Base-by-base conservation (phyloP, 2,113 vertebrate species). In the Anser brachyrhynchus region DNA sequence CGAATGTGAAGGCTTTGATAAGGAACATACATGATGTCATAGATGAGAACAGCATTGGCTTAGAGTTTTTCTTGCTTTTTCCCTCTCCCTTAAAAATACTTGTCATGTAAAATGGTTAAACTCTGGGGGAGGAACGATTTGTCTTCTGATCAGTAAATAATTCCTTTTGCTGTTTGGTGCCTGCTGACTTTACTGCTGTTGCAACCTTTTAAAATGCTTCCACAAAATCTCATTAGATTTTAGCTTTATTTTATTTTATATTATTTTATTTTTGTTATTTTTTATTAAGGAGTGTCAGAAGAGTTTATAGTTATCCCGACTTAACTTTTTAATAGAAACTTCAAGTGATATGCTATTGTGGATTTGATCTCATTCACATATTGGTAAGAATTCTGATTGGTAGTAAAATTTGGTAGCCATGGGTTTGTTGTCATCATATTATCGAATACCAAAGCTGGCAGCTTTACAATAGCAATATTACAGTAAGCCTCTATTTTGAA, bases 251-350 rank as follows among this genome's bases (percentile, higher is more conserved):
- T 74, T 37, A 37, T 37, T 37, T 37, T 37, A 37, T n/a, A n/a
- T n/a, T 59, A 84, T 81, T 37, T 37, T 37, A 37, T 37, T 37
- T 37, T 37, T 37, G 37, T 37, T 37, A 37, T 37, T 37, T 37
- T 43, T 96, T 82, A 95, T 92, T 76, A 84, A 94, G 87, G 59
- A 95, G 81, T 83, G 18, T 28, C 16, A 89, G 82, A 37, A 29
- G 57, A 86, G 29, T 80, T 87, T 76, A 52, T 71, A 84, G 92
- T 83, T 91, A 85, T 82, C 31, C 37, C 29, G 89, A 49, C 82
- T 94, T 73, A 92, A 75, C 83, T 82, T 86, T 95, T 97, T 93
- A 95, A 93, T 95, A 86, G 86, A 92, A 89, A 52, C 71, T 79
- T 62, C 61, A 96, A 92, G 91, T 94, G 93, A 86, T 83, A 80